phyloP scores from a whole-genome alignment of 2,113 vertebrate genomes.

The Neoarius graeffei region DNA sequence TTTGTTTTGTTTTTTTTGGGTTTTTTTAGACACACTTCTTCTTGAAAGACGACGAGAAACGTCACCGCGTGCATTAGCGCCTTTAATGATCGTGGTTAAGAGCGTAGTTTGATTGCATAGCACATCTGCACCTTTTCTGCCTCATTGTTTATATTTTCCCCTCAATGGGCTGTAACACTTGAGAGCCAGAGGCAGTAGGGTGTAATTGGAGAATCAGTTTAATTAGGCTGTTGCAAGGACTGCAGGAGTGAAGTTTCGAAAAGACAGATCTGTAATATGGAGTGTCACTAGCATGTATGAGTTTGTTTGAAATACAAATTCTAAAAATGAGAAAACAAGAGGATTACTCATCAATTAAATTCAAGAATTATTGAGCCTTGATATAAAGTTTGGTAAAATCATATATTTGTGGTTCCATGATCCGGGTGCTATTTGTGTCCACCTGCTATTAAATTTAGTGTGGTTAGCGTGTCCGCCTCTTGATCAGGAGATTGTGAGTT shows the following conservation, averaged over 20 bases:
- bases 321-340: neutral
- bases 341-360: neutral
- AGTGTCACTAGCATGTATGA: neutral
- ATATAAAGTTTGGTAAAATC: neutral
- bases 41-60: neutral
- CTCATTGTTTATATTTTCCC: slow-evolving; percentile 33
- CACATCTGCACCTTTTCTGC: slow-evolving; percentile 23
- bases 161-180: slow-evolving; percentile 11
- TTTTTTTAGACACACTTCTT: neutral
- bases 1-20: neutral
- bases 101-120: neutral
- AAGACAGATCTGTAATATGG: neutral
- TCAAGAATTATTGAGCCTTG: neutral
- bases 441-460: too few relatives aligned
- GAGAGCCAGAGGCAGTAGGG: slow-evolving; percentile 23
- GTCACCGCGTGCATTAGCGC: neutral
- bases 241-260: neutral
- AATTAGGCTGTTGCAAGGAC: slow-evolving; percentile 18
- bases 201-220: slow-evolving; percentile 28
- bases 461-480: too few relatives aligned
- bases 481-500: too few relatives aligned
- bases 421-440: neutral
- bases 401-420: neutral
- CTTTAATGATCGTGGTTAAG: slow-evolving; percentile 3
- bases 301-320: neutral